Conservation (phyloP, 2,113 vertebrate genomes). For the Leptobrachium ailaonicum region DNA sequence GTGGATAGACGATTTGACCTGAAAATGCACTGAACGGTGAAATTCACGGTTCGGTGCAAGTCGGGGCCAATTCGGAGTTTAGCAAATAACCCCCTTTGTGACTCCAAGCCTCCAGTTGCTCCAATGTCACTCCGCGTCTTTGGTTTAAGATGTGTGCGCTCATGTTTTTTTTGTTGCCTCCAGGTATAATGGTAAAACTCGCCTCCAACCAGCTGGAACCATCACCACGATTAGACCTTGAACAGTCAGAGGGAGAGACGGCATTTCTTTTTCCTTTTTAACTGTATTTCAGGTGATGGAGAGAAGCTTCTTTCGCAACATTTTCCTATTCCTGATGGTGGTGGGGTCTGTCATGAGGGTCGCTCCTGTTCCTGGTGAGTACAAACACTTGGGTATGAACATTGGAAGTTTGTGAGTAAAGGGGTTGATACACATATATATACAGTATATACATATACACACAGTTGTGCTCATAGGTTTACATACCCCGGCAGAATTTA, state of each 20-base stretch:
- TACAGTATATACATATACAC: too few relatives aligned
- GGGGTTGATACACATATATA: too few relatives aligned
- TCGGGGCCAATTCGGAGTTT: too few relatives aligned
- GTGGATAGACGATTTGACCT: too few relatives aligned
- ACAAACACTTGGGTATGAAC: background rate
- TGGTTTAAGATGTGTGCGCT: constrained; percentile 30
- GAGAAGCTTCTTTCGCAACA: background rate
- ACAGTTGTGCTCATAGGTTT: too few relatives aligned
- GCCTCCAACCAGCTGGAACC: constrained; percentile 28
- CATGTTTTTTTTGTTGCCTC: background rate
- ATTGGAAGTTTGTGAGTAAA: too few relatives aligned
- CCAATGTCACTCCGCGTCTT: background rate
- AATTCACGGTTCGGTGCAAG: too few relatives aligned
- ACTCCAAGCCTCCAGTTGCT: too few relatives aligned
- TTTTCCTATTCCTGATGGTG: constrained; percentile 26
- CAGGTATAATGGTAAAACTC: constrained; percentile 25
- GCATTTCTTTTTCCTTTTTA: background rate
- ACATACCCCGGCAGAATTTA: too few relatives aligned
- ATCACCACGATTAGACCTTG: background rate
- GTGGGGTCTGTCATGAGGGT: constrained; percentile 13
- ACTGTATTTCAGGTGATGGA: background rate
- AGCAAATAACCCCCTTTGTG: too few relatives aligned
- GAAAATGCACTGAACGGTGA: too few relatives aligned
- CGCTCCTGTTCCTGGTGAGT: constrained; percentile 51
- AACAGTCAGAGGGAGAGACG: background rate